Conservation (phyloP, 1,140 invertebrate species). For the Tribolium castaneum region DNA sequence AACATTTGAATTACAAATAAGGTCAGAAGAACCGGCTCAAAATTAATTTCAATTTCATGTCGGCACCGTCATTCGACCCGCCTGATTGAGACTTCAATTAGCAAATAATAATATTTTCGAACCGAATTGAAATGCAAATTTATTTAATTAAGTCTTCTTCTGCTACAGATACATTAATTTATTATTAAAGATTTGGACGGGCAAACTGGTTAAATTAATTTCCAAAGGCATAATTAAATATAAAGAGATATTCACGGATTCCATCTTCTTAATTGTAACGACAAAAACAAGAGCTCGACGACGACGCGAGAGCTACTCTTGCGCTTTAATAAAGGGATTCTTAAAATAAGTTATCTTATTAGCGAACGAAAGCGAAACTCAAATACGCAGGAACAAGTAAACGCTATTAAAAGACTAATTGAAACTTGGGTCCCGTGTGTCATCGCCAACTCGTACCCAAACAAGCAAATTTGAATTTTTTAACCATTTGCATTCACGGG, state of each 20-base stretch:
- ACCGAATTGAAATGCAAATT: constrained; percentile 53
- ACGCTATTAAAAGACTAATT: constrained; percentile 32
- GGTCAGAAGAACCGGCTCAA: constrained; percentile 50
- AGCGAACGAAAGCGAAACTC: constrained; percentile 24
- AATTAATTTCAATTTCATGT: constrained; percentile 59
- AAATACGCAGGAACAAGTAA: constrained; percentile 30
- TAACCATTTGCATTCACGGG: neutral
- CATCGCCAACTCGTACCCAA: neutral
- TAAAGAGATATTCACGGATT: constrained; percentile 35
- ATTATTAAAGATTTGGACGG: constrained; percentile 31
- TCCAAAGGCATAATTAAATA: constrained; percentile 29
- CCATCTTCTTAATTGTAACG: constrained; percentile 32
- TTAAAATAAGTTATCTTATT: constrained; percentile 36
- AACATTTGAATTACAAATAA: constrained; percentile 58
- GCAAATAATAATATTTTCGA: constrained; percentile 59
- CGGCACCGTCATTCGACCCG: constrained; percentile 49
- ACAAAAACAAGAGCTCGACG: constrained; percentile 17
- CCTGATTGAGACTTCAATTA: constrained; percentile 58
- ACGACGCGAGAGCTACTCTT: constrained; percentile 8
- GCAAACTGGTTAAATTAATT: constrained; percentile 29
- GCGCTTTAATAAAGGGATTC: constrained; percentile 28
- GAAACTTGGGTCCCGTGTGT: neutral
- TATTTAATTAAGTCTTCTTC: constrained; percentile 52
- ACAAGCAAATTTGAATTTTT: too few species aligned
- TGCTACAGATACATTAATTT: constrained; percentile 22